phyloP scores from a whole-genome alignment of 2,797 vertebrate species.

The Lepilemur ruficaudatus region DNA sequence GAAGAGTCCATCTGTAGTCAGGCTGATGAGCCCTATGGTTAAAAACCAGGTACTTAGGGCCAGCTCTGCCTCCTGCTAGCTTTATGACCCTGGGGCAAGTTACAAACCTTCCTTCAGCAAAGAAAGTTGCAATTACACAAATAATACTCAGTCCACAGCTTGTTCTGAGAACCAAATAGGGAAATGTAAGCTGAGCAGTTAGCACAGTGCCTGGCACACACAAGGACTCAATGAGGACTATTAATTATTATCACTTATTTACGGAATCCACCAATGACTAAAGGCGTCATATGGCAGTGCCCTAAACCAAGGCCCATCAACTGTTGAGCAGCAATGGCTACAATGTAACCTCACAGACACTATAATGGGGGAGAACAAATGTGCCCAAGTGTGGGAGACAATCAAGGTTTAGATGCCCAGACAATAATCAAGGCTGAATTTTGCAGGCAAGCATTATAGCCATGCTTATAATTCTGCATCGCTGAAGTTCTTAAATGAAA shows the following conservation, averaged over 20 bases:
- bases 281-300: not conserved
- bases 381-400: not conserved
- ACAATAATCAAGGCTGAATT: not conserved
- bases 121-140: slow-evolving; percentile 27
- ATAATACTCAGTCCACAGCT: not conserved
- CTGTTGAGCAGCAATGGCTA: not conserved
- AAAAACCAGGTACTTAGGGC: not conserved
- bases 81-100: not conserved
- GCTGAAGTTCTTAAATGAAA: not conserved
- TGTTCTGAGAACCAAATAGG: not conserved
- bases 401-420: not conserved
- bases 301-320: not conserved
- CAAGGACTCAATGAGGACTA: not conserved
- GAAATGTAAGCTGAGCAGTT: not conserved
- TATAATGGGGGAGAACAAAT: too few species aligned
- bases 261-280: not conserved
- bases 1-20: not conserved
- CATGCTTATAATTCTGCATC: not conserved
- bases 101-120: not conserved
- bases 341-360: not conserved
- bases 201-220: not conserved
- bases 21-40: not conserved
- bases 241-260: not conserved
- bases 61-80: not conserved
- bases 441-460: not conserved